phyloP scores from a whole-genome alignment of 2,113 vertebrate species.

The Phrynocephalus versicolor region DNA sequence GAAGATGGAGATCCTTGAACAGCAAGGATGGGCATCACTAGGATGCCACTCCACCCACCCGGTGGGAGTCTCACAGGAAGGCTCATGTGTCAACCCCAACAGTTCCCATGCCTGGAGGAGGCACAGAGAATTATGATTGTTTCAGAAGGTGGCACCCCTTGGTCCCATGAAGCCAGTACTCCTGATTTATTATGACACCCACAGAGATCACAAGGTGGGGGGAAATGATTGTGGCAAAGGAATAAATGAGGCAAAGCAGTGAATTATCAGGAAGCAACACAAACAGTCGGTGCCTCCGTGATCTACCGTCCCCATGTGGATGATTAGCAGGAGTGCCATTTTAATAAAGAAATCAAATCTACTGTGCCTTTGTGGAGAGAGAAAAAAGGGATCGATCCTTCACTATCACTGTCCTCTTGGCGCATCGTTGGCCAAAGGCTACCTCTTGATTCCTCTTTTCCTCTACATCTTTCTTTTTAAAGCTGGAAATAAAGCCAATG shows the following conservation, averaged over 20 bases:
- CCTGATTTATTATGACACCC: slow-evolving; percentile 51
- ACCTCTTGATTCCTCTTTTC: too few relatives aligned
- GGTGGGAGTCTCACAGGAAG: background rate
- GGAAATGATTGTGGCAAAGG: slow-evolving; percentile 62
- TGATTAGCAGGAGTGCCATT: slow-evolving; percentile 66
- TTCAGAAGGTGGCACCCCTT: background rate
- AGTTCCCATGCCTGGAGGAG: background rate
- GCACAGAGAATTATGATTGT: slow-evolving; percentile 17
- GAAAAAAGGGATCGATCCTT: slow-evolving; percentile 26
- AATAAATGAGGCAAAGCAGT: slow-evolving; percentile 72
- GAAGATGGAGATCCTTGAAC: background rate
- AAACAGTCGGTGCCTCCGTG: slow-evolving; percentile 27
- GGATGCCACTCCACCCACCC: background rate
- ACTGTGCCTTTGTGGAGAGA: slow-evolving; percentile 60
- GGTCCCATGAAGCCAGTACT: background rate
- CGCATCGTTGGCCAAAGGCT: too few relatives aligned
- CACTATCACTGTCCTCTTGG: background rate
- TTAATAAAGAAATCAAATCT: slow-evolving; percentile 72
- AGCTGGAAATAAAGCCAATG: background rate
- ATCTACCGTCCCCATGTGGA: slow-evolving; percentile 67
- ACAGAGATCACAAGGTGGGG: slow-evolving; percentile 58
- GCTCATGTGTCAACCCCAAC: background rate
- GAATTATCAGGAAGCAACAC: slow-evolving; percentile 64
- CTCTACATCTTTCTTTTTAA: too few relatives aligned
- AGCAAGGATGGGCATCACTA: slow-evolving; percentile 1